Evolutionary conservation across 2,113 vertebrate species (phyloP).

Genomic region (Melanotaenia duboulayi): DNA sequence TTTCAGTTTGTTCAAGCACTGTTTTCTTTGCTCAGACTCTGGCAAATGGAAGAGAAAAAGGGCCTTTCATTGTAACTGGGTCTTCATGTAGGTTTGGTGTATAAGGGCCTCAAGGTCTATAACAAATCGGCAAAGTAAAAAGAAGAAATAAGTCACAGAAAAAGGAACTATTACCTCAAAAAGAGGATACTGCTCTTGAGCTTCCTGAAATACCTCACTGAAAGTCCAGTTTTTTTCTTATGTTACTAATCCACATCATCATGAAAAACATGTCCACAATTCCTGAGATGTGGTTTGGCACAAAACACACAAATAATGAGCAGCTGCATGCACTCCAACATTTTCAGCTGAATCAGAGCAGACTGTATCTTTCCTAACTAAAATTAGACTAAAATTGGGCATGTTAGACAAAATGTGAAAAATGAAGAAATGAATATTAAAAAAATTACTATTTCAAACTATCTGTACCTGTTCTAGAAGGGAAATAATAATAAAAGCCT

Average conservation of each 20-base stretch:
- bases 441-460: background rate
- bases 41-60: too few relatives aligned
- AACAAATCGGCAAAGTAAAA: background rate
- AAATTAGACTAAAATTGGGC: background rate
- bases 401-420: background rate
- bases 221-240: background rate
- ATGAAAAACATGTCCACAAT: background rate
- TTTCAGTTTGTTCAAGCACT: too few relatives aligned
- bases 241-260: background rate
- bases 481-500: background rate
- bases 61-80: too few relatives aligned
- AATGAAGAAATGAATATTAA: background rate
- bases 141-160: too few relatives aligned
- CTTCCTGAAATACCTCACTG: background rate
- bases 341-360: background rate
- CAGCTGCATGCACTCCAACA: background rate
- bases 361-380: background rate
- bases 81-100: too few relatives aligned
- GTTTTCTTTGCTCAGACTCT: too few relatives aligned
- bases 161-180: background rate
- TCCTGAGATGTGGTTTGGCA: background rate
- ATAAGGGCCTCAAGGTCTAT: too few relatives aligned
- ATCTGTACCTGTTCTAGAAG: background rate
- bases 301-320: background rate
- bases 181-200: background rate